These are phyloP conservation scores for Anticlea derivata DNA, from an alignment of 2,888 invertebrate genomes.

Conservation along the genomic window DNA sequence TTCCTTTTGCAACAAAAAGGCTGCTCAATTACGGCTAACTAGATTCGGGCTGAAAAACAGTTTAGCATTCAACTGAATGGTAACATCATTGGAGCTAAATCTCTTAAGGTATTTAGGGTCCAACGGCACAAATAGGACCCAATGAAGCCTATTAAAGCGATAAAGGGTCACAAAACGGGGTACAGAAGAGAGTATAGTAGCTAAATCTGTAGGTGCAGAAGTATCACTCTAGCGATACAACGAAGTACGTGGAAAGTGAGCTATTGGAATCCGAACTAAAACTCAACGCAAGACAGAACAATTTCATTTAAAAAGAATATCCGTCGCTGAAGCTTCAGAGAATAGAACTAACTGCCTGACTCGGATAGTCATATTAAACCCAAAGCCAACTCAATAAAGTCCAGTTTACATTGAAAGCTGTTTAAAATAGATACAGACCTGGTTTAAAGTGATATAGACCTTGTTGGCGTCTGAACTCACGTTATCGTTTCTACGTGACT, in stretches of 20 bases:
- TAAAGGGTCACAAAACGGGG: conserved; percentile 47
- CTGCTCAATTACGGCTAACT: conserved; percentile 1
- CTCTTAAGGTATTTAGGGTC: conserved; percentile 42
- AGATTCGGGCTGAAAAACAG: conserved; percentile 5
- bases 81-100: conserved; percentile 36
- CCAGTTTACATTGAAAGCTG: neutral
- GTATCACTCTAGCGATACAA: neutral
- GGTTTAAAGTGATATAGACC: conserved; percentile 2
- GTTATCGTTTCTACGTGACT: conserved; percentile 56
- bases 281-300: too few relatives aligned
- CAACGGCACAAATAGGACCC: conserved; percentile 44
- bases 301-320: too few relatives aligned
- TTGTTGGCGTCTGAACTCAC: conserved; percentile 41
- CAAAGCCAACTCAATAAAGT: neutral
- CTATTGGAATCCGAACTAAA: too few relatives aligned
- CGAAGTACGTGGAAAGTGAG: too few relatives aligned
- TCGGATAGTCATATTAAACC: neutral
- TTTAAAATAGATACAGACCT: conserved; percentile 1
- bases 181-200: neutral
- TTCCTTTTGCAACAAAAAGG: conserved; percentile 4
- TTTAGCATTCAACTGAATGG: conserved; percentile 19
- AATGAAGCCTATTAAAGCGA: conserved; percentile 45
- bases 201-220: neutral
- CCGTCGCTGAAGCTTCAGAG: neutral
- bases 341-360: neutral